Evolutionary conservation across 2,113 vertebrate genomes (phyloP).

Genomic region (Conger conger): DNA sequence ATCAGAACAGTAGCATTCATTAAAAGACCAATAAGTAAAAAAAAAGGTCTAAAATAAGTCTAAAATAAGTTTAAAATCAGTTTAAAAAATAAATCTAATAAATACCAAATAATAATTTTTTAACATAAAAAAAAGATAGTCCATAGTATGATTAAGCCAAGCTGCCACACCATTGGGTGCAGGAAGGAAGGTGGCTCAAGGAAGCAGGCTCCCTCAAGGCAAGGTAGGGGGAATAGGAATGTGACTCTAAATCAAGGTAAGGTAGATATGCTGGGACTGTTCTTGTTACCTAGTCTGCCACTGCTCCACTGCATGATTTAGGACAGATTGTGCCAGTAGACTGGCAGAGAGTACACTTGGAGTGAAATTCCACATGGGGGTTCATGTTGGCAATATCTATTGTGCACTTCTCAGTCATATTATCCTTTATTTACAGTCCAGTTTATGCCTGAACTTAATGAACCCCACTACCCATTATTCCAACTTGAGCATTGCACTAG

Average conservation of each 20-base stretch:
- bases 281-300: neutral
- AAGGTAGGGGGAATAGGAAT: neutral
- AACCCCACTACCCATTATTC: too few species aligned
- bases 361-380: neutral
- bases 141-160: neutral
- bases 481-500: too few species aligned
- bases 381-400: neutral
- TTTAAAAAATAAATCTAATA: too few species aligned
- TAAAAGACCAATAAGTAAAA: too few species aligned
- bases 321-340: neutral
- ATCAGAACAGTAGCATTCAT: too few species aligned
- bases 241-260: neutral
- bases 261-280: neutral
- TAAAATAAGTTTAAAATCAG: too few species aligned
- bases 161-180: neutral
- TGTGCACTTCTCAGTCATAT: neutral
- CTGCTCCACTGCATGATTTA: neutral
- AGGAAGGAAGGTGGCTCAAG: too few species aligned
- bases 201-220: neutral
- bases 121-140: neutral
- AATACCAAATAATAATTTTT: too few species aligned
- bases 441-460: too few species aligned
- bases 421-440: neutral
- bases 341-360: neutral
- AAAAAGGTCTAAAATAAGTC: too few species aligned